Evolutionary conservation across 2,113 vertebrate species (phyloP).

Genomic region (Antechinus stuartii): DNA sequence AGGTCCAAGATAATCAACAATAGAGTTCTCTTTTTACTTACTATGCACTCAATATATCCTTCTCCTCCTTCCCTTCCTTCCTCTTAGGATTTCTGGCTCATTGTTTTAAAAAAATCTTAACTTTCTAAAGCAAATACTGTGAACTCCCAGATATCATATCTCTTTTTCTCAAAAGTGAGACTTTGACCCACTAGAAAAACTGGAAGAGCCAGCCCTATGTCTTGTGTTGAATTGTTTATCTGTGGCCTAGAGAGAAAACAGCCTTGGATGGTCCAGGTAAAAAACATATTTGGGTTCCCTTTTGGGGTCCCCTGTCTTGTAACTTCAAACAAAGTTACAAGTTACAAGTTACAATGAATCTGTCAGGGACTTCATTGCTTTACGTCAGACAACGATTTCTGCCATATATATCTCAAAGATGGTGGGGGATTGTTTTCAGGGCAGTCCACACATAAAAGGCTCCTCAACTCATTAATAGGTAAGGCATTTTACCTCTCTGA

Average conservation of each 20-base stretch:
- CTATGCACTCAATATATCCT: slow-evolving; percentile 15
- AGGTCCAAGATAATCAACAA: not conserved
- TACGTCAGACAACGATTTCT: no score
- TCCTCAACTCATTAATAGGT: not conserved
- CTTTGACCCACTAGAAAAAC: not conserved
- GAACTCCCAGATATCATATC: not conserved
- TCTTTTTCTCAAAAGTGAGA: slow-evolving; percentile 35
- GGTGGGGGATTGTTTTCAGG: not conserved
- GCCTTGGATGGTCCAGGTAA: not conserved
- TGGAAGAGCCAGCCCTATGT: not conserved
- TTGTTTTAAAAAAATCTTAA: not conserved
- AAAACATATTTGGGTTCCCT: no score
- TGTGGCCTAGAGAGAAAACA: not conserved
- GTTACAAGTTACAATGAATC: not conserved
- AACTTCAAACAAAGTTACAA: not conserved
- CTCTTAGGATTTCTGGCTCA: not conserved
- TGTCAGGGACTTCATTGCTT: not conserved
- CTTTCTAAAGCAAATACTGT: not conserved
- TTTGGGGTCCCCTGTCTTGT: not conserved
- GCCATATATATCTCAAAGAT: not conserved
- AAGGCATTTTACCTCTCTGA: not conserved
- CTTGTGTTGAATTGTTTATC: not conserved
- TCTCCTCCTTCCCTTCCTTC: not conserved
- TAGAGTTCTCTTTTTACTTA: not conserved
- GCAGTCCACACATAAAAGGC: not conserved